Conservation (phyloP, 2,797 vertebrate species). For the Falco rusticolus region DNA sequence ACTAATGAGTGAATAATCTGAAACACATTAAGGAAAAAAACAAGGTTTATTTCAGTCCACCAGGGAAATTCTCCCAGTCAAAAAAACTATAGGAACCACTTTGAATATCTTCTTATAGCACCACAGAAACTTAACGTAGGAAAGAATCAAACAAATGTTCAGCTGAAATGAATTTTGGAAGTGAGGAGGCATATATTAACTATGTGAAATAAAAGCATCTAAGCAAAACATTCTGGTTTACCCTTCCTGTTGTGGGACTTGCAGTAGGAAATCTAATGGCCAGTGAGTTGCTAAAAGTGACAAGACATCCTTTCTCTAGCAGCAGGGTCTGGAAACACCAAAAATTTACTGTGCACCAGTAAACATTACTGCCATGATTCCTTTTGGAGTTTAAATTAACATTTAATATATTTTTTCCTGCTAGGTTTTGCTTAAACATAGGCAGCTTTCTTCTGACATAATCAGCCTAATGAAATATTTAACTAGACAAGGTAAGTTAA, state of each 20-base stretch:
- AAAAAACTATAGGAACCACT: not conserved
- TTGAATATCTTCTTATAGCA: not conserved
- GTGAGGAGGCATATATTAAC: not conserved
- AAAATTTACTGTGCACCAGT: not conserved
- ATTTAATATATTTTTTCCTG: accelerated
- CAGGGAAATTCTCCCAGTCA: not conserved
- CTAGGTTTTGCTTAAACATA: not conserved
- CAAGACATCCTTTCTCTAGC: not conserved
- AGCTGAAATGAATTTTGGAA: not conserved
- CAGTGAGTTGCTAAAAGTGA: not conserved
- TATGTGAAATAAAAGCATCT: not conserved
- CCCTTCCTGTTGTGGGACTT: not conserved
- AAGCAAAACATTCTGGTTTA: not conserved
- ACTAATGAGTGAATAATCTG: not conserved
- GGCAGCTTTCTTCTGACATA: not conserved
- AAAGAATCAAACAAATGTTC: not conserved
- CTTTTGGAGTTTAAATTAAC: not conserved
- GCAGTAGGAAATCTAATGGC: not conserved
- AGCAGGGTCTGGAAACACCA: not conserved
- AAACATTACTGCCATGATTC: not conserved
- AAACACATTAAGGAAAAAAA: not conserved
- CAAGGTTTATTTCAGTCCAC: not conserved
- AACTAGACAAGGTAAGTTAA: not conserved
- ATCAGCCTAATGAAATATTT: not conserved
- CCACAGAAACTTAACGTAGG: not conserved